Evolutionary conservation across 2,113 vertebrate species (phyloP).

Genomic region (Centrocercus urophasianus): DNA sequence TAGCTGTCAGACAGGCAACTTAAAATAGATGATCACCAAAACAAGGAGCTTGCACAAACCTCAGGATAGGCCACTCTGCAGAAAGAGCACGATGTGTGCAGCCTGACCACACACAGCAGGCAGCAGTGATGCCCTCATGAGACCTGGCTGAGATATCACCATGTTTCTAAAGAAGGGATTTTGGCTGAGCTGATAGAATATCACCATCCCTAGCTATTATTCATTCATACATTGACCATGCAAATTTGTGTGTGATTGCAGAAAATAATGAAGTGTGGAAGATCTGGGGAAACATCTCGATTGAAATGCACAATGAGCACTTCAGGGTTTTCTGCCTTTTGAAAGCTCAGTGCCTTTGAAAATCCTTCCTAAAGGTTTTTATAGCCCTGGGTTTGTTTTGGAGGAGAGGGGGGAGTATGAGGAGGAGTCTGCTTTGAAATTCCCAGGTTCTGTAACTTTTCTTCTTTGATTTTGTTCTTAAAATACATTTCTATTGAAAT

Average conservation of each 20-base stretch:
- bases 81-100: not conserved
- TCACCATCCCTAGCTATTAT: constrained; percentile 77
- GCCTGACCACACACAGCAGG: not conserved
- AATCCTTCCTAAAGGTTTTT: constrained; percentile 37
- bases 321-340: not conserved
- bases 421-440: constrained; percentile 14
- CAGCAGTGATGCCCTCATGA: not conserved
- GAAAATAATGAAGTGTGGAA: constrained; percentile 76
- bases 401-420: not conserved
- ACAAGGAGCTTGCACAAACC: constrained; percentile 10
- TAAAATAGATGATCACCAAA: constrained; percentile 52
- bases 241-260: constrained; percentile 77
- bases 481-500: not conserved
- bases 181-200: constrained; percentile 73
- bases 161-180: constrained; percentile 80
- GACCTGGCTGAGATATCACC: constrained; percentile 77
- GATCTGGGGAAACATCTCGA: constrained; percentile 52
- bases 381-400: constrained; percentile 24
- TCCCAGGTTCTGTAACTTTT: not conserved
- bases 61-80: not conserved
- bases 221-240: constrained; percentile 78
- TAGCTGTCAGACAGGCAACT: constrained; percentile 28
- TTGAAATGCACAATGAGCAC: not conserved
- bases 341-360: constrained; percentile 14
- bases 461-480: constrained; percentile 45